Evolutionary conservation across 2,797 vertebrate species (phyloP), one percentile per base, ranked within the genome.

Genomic region (Xenopus petersii): DNA sequence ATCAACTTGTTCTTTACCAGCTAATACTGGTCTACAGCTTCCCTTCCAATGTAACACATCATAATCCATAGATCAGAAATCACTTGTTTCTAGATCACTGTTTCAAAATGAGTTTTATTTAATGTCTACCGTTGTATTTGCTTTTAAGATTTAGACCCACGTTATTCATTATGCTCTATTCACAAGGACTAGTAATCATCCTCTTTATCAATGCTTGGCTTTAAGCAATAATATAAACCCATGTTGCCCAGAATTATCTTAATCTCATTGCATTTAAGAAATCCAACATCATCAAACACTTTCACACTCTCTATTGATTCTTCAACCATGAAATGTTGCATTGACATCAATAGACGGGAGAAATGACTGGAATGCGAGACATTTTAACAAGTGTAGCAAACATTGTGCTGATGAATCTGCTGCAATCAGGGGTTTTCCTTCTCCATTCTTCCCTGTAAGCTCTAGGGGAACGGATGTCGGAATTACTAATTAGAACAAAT

Each of bases 401-500:
- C 17, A 21, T 42, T 77, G 77, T 42, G 54, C 71, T 70, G 77
- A 74, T 79, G 62, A 70, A 74, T 79, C 67, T 74, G 67, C 67
- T 74, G 58, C 48, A 65, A 42, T 59, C 54, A 60, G 33, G 54
- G n/a, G 26, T 68, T 51, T 69, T 42, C 65, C 64, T 74, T 48
- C 71, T 64, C 74, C 70, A 70, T 79, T 68, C 76, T 70, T 79
- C 54, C 73, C 71, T 65, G 68, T 70, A 66, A 61, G 67, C 51
- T 70, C 66, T 55, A 10, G 26, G 71, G 62, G 7, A 69, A 70
- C 33, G 5, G 47, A 64, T 49, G 64, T 64, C 59, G 69, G 48
- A 65, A 17, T 17, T 66, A 70, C 67, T 79, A 79, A 79, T 79
- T 71, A 74, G 71, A 79, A 74, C 77, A 79, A 79, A 79, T 79